phyloP scores from a whole-genome alignment of 2,797 vertebrate species.

The Karalla daura region DNA sequence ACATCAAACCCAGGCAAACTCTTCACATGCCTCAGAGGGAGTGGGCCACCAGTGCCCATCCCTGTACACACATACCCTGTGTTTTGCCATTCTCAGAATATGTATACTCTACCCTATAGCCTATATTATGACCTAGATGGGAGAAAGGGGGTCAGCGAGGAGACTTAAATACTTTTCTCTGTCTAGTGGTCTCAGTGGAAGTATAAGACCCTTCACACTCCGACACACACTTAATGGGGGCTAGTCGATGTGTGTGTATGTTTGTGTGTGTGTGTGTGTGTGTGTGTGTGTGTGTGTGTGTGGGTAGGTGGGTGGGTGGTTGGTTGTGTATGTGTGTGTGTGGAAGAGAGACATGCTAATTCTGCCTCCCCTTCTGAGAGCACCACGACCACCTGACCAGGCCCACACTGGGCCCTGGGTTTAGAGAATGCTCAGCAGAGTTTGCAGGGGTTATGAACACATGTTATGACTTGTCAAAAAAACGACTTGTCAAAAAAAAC shows the following conservation, averaged over 20 bases:
- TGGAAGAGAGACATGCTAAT: constrained; percentile 37
- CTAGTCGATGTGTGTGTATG: constrained; percentile 28
- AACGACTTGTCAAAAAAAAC: too few relatives aligned
- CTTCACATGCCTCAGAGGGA: background rate
- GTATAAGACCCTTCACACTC: constrained; percentile 45
- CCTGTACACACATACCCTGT: constrained; percentile 26
- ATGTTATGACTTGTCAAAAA: too few relatives aligned
- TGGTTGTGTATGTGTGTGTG: too few relatives aligned
- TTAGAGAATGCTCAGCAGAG: constrained; percentile 41
- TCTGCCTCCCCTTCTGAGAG: constrained; percentile 22
- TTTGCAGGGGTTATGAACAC: too few relatives aligned
- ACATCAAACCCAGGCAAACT: background rate
- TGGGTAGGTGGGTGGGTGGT: too few relatives aligned
- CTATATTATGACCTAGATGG: constrained; percentile 79
- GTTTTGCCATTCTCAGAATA: constrained; percentile 32
- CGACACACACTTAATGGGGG: constrained; percentile 58
- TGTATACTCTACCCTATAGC: constrained; percentile 56
- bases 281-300: too few relatives aligned
- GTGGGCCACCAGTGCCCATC: background rate
- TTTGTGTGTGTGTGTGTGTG: constrained; percentile 21
- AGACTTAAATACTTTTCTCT: constrained; percentile 73
- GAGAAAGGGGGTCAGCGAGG: constrained; percentile 59
- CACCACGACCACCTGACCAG: constrained; percentile 28
- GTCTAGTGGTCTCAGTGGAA: constrained; percentile 60
- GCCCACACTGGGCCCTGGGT: constrained; percentile 20